These are phyloP conservation scores for Zaprionus obscuricornis DNA, from an alignment of 2,888 invertebrate species.

Conservation along the genomic window DNA sequence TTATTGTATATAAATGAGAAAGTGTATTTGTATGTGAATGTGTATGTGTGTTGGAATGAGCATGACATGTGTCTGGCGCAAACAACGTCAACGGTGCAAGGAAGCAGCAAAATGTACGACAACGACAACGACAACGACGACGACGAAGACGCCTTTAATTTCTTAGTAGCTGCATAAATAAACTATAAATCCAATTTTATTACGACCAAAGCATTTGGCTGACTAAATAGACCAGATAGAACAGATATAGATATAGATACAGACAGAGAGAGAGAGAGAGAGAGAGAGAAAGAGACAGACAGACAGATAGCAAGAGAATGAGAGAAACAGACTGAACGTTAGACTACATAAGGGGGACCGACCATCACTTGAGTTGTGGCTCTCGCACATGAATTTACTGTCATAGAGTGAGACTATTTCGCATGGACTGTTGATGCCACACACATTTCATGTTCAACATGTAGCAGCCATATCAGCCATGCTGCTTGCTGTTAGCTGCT, in stretches of 20 bases:
- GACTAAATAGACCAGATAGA: slow-evolving; percentile 46
- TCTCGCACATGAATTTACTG: too few relatives aligned
- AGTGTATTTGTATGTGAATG: slow-evolving; percentile 9
- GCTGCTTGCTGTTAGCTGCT: slow-evolving; percentile 39
- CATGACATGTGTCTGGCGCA: slow-evolving; percentile 63
- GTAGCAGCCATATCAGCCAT: slow-evolving; percentile 61
- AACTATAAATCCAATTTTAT: slow-evolving; percentile 76
- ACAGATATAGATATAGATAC: not conserved
- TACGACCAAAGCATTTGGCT: slow-evolving; percentile 37
- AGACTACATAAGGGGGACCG: too few relatives aligned
- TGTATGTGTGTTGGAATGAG: slow-evolving; percentile 31
- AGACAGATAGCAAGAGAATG: too few relatives aligned
- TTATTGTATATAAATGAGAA: not conserved
- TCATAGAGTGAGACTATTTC: slow-evolving; percentile 1
- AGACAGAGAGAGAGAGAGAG: not conserved
- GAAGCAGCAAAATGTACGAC: too few relatives aligned
- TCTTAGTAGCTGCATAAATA: slow-evolving; percentile 78
- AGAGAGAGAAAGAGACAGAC: not conserved
- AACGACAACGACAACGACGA: slow-evolving; percentile 2
- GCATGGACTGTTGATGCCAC: slow-evolving; percentile 36
- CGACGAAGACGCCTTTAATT: slow-evolving; percentile 55
- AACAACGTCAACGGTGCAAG: slow-evolving; percentile 19
- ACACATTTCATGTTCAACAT: slow-evolving; percentile 51
- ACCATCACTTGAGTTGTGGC: too few relatives aligned
- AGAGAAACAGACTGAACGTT: too few relatives aligned